Percentiles rank a stretch among this genome's conserved stretches.
Conservation (phyloP, 2,113 vertebrate genomes). For the Chloropsis cyanopogon region DNA sequence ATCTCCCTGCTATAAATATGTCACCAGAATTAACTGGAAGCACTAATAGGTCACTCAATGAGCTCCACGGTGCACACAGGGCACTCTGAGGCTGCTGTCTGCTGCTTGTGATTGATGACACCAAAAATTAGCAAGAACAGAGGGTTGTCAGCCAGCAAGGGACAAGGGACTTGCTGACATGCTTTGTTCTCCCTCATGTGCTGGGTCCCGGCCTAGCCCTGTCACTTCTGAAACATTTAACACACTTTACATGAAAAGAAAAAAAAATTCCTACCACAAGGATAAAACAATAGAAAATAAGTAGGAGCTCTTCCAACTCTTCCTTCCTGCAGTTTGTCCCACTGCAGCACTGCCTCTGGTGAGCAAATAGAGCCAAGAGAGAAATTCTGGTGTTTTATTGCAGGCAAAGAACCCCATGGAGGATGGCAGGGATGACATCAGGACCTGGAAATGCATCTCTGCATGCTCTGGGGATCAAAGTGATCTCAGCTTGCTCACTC, state of each 20-base stretch:
- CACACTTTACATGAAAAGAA: background rate
- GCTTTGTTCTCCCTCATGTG: background rate
- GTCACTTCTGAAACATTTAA: background rate
- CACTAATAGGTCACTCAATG: conserved; percentile 67
- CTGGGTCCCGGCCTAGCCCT: background rate
- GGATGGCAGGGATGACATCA: background rate
- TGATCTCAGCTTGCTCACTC: background rate
- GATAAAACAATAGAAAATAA: background rate
- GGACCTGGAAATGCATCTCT: background rate
- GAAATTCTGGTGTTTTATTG: background rate
- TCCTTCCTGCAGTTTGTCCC: background rate
- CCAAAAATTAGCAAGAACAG: conserved; percentile 52
- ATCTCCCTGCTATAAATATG: conserved; percentile 66
- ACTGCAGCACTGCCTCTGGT: background rate
- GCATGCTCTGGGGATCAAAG: background rate
- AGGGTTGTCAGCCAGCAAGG: conserved; percentile 23
- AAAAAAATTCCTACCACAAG: background rate
- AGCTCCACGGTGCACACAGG: conserved; percentile 29
- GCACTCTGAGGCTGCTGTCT: conserved; percentile 14
- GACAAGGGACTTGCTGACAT: background rate
- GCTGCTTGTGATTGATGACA: conserved; percentile 54
- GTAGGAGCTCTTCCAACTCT: background rate
- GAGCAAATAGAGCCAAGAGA: background rate
- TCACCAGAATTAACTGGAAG: conserved; percentile 70
- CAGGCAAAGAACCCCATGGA: background rate